Conservation (phyloP, 2,797 vertebrate species). For the Lepus townsendii region DNA sequence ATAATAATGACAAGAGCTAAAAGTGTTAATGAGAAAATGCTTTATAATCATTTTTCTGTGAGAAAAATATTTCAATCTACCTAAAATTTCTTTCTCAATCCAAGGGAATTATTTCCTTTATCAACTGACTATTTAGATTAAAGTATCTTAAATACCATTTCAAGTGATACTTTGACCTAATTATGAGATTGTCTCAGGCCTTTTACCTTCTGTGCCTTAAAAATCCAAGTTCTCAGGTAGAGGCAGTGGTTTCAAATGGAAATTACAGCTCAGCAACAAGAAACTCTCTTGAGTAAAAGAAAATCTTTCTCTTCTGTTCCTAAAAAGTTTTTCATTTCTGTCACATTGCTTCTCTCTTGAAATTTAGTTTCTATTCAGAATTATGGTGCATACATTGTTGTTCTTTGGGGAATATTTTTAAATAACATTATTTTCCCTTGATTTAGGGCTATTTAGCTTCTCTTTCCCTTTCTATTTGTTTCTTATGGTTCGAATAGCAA, state of each 20-base stretch:
- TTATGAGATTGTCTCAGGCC: conserved; percentile 32
- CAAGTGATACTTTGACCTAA: conserved; percentile 53
- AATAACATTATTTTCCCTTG: conserved; percentile 77
- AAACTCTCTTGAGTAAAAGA: conserved; percentile 72
- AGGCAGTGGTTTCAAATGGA: conserved; percentile 43
- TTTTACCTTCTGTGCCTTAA: conserved; percentile 18
- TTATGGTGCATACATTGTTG: conserved; percentile 57
- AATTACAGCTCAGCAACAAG: conserved; percentile 58
- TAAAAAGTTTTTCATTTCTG: conserved; percentile 66
- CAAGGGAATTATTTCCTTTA: conserved; percentile 55
- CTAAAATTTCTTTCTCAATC: conserved; percentile 17
- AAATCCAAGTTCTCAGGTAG: conserved; percentile 3
- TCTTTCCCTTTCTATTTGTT: conserved; percentile 67
- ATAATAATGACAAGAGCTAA: not conserved
- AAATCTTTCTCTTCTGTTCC: conserved; percentile 42
- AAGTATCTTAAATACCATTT: conserved; percentile 49
- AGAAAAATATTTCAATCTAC: conserved; percentile 14
- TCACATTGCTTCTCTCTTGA: conserved; percentile 63
- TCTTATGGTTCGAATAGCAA: conserved; percentile 67
- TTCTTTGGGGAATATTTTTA: conserved; percentile 76
- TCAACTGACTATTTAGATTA: conserved; percentile 32
- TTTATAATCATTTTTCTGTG: conserved; percentile 23
- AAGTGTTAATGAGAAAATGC: conserved; percentile 7
- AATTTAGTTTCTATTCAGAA: conserved; percentile 76
- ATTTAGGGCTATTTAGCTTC: conserved; percentile 71